Evolutionary conservation across 2,113 vertebrate species (phyloP).

Genomic region (Eudorcas thomsonii): DNA sequence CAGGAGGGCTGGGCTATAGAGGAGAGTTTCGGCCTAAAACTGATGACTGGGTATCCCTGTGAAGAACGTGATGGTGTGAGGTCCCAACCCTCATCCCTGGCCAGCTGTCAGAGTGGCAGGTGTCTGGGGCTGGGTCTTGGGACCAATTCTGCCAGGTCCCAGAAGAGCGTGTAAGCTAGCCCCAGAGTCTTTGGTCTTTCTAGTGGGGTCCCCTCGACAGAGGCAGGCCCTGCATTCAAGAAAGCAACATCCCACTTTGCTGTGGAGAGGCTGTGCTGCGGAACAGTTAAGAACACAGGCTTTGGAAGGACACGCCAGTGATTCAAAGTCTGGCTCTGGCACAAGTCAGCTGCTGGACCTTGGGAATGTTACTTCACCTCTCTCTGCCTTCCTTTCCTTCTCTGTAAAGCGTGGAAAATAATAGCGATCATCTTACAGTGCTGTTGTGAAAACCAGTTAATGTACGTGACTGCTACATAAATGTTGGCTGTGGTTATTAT

Average conservation of each 20-base stretch:
- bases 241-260: not conserved
- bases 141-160: not conserved
- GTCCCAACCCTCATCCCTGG: not conserved
- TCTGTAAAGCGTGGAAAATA: not conserved
- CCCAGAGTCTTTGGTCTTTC: not conserved
- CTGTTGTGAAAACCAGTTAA: not conserved
- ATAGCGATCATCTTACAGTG: not conserved
- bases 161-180: not conserved
- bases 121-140: not conserved
- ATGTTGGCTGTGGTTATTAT: not conserved
- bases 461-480: not conserved
- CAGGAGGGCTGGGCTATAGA: not conserved
- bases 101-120: constrained; percentile 40
- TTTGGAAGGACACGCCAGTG: not conserved
- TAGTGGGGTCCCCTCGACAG: not conserved
- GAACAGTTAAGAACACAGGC: not conserved
- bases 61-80: not conserved
- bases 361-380: not conserved
- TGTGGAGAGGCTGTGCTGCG: not conserved
- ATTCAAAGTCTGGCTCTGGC: not conserved
- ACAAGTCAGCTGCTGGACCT: not conserved
- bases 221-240: not conserved
- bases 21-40: not conserved
- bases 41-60: not conserved
- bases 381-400: not conserved